Conservation (phyloP, 2,797 vertebrate genomes). For the Neostethus bicornis region DNA sequence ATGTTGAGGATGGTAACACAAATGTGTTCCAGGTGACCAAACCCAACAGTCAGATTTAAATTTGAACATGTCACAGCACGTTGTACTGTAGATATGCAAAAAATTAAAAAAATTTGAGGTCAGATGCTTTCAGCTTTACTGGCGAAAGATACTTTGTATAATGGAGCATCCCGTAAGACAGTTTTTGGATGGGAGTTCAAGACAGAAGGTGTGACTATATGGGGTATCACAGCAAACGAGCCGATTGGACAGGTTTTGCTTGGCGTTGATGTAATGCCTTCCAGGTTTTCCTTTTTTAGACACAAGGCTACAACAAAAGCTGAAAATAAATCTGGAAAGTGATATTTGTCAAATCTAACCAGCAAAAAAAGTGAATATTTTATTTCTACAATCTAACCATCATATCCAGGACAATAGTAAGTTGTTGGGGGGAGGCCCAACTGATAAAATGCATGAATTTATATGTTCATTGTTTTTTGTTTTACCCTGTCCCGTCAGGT, state of each 20-base stretch:
- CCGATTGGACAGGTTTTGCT: slow-evolving; percentile 28
- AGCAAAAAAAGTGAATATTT: no score
- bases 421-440: no score
- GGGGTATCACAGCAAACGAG: neutral
- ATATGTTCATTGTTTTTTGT: no score
- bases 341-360: no score
- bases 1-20: slow-evolving; percentile 16
- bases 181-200: neutral
- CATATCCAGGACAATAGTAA: no score
- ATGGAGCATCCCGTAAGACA: slow-evolving; percentile 16
- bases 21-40: slow-evolving; percentile 13
- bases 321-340: no score
- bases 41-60: slow-evolving; percentile 31
- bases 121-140: neutral
- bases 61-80: slow-evolving; percentile 30
- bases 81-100: no score
- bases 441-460: no score
- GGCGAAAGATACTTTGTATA: slow-evolving; percentile 3
- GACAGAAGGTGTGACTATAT: slow-evolving; percentile 14
- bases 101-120: no score
- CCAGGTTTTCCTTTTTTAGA: neutral
- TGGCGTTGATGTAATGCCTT: slow-evolving; percentile 30
- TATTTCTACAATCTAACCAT: no score
- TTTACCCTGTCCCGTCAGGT: no score
- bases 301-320: no score